A percentile compares a stretch with the other conserved stretches of the same genome.
phyloP scores from a whole-genome alignment of 2,797 vertebrate genomes.

The Perodicticus potto region DNA sequence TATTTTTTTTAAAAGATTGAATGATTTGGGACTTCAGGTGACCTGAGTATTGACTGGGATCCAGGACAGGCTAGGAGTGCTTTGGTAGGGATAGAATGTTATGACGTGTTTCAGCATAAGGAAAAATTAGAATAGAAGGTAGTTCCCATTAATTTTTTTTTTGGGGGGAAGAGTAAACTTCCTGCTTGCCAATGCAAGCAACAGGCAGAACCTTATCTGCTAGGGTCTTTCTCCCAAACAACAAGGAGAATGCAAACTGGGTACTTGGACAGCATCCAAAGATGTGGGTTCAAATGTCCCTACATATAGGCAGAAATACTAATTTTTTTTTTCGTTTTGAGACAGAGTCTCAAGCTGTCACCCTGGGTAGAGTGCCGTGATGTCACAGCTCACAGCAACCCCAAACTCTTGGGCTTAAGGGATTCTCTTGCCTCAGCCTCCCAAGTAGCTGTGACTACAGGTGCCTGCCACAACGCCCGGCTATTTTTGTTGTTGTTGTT shows the following conservation, averaged over 20 bases:
- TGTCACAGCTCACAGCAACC: too few species aligned
- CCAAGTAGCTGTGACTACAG: too few species aligned
- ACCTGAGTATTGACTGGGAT: not conserved
- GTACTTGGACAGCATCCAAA: not conserved
- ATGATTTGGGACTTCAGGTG: not conserved
- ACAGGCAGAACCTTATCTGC: not conserved
- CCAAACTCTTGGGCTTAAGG: too few species aligned
- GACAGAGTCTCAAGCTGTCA: too few species aligned
- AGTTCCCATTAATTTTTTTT: not conserved
- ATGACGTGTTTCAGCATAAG: not conserved
- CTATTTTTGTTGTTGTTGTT: too few species aligned
- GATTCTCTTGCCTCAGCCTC: too few species aligned
- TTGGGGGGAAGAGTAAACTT: not conserved
- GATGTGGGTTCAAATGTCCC: not conserved
- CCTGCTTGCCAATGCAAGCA: not conserved
- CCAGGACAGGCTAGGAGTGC: not conserved
- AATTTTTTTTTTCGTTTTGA: too few species aligned
- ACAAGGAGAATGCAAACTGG: not conserved
- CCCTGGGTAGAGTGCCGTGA: too few species aligned
- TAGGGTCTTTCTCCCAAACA: not conserved
- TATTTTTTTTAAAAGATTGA: not conserved
- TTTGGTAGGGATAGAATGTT: not conserved
- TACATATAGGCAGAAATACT: too few species aligned
- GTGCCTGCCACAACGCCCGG: too few species aligned
- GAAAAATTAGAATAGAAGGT: not conserved